Evolutionary conservation across 2,888 invertebrate genomes (phyloP).

Genomic region (Chromoteleia sp.): DNA sequence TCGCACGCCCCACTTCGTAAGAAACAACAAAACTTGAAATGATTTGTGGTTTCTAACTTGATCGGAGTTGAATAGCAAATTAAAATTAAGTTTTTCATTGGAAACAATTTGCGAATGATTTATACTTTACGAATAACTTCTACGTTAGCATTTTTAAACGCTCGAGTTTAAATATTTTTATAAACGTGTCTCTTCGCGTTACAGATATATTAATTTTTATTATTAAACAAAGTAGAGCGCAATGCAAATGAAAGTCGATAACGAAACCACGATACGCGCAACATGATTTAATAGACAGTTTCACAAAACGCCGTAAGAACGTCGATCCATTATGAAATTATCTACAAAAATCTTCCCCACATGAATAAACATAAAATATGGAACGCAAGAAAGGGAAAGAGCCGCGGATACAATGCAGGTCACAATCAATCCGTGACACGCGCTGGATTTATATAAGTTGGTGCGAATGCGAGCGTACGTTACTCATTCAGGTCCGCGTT

Average conservation of each 20-base stretch:
- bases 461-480: slow-evolving; percentile 45
- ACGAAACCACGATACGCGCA: no score
- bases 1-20: background rate
- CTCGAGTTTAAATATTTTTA: no score
- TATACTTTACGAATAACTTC: background rate
- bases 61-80: slow-evolving; percentile 3
- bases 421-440: slow-evolving; percentile 70
- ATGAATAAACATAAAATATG: slow-evolving; percentile 66
- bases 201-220: no score
- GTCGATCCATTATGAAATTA: slow-evolving; percentile 49
- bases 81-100: slow-evolving; percentile 1
- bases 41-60: slow-evolving; percentile 42
- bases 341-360: slow-evolving; percentile 54
- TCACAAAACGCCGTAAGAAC: slow-evolving; percentile 3
- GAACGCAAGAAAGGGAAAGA: slow-evolving; percentile 54
- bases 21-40: slow-evolving; percentile 22
- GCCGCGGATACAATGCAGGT: slow-evolving; percentile 62
- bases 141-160: no score
- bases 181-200: no score
- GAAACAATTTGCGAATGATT: background rate
- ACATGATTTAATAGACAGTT: slow-evolving; percentile 36
- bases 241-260: no score
- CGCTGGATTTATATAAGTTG: slow-evolving; percentile 68
- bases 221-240: no score
- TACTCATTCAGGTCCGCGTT: slow-evolving; percentile 60